phyloP scores from a whole-genome alignment of 2,888 invertebrate genomes.

The Fragum whitleyi region DNA sequence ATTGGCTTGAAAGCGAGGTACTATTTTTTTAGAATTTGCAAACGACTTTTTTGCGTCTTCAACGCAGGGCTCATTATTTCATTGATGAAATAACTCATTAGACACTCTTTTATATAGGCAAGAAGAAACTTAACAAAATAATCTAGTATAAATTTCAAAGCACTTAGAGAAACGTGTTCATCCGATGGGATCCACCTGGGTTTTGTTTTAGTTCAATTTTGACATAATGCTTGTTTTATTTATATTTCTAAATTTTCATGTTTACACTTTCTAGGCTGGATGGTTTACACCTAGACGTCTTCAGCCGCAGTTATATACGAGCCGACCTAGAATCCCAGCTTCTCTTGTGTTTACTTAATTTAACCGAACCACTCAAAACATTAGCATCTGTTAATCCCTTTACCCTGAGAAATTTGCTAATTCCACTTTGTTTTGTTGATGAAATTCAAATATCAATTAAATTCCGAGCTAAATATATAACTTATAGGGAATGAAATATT shows the following conservation, averaged over 20 bases:
- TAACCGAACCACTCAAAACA: constrained; percentile 27
- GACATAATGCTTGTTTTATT: constrained; percentile 58
- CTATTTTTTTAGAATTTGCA: too few species aligned
- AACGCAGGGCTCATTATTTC: too few species aligned
- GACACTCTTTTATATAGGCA: neutral
- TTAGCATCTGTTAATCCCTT: constrained; percentile 23
- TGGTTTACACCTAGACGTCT: constrained; percentile 26
- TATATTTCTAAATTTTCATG: constrained; percentile 56
- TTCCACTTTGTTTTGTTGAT: too few species aligned
- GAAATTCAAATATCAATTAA: too few species aligned
- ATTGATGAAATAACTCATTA: neutral
- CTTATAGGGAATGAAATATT: too few species aligned
- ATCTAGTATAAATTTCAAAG: neutral
- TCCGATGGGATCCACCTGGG: constrained; percentile 41
- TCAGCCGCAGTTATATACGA: neutral
- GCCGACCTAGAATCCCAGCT: constrained; percentile 14
- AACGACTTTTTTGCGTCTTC: too few species aligned
- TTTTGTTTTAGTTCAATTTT: constrained; percentile 48
- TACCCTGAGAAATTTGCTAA: constrained; percentile 5
- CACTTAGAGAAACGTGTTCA: constrained; percentile 24
- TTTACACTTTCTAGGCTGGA: constrained; percentile 30
- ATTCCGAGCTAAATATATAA: too few species aligned
- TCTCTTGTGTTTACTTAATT: constrained; percentile 22
- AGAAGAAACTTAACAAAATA: neutral
- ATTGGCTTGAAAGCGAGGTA: too few species aligned